Evolutionary conservation across 1,140 invertebrate genomes (phyloP).

Genomic region (Dysdera silvatica): DNA sequence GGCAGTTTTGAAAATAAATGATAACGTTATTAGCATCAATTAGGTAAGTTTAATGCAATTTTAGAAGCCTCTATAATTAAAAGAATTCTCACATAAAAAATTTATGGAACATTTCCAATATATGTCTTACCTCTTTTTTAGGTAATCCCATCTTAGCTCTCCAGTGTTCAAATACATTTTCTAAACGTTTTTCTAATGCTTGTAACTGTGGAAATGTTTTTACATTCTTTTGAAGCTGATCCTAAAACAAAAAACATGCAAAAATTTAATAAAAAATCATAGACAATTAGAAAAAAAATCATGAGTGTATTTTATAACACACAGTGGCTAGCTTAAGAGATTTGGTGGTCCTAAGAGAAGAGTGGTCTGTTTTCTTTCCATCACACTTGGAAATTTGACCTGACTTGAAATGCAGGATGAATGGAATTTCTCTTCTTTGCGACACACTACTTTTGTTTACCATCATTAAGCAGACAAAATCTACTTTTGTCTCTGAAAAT

Average conservation of each 20-base stretch:
- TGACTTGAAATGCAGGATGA: no score
- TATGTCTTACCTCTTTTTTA: conserved; percentile 53
- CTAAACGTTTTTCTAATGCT: conserved; percentile 51
- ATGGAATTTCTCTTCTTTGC: no score
- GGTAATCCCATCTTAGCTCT: conserved; percentile 60
- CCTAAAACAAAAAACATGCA: conserved; percentile 13
- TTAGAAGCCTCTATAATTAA: no score
- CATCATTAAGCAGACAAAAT: no score
- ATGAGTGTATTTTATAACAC: neutral
- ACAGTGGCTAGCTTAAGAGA: neutral
- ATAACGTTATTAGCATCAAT: no score
- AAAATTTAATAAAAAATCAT: neutral
- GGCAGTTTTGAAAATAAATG: no score
- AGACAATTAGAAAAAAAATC: neutral
- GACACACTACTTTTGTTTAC: no score
- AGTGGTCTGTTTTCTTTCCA: neutral
- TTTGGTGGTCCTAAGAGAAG: neutral
- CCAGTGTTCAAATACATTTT: conserved; percentile 83
- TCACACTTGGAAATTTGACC: neutral
- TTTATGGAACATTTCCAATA: no score
- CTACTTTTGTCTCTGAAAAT: no score
- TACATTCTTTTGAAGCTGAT: conserved; percentile 37
- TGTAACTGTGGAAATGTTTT: conserved; percentile 35
- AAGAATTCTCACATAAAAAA: no score
- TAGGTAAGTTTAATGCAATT: no score